phyloP scores from a whole-genome alignment of 2,797 vertebrate species.

The Sebastes trivittatus region DNA sequence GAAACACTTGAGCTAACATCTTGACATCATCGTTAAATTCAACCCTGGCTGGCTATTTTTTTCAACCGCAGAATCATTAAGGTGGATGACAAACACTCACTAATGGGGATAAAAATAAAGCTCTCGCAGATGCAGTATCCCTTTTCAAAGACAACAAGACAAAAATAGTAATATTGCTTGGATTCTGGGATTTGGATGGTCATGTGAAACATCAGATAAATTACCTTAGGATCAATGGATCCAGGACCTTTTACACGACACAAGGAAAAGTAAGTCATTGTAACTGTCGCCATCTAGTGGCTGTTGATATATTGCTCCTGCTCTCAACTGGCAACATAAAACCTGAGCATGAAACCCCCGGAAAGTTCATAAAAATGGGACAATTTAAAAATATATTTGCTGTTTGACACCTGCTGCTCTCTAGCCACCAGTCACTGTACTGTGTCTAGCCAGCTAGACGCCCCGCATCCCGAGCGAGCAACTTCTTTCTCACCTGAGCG shows the following conservation, averaged over 20 bases:
- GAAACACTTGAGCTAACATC: constrained; percentile 50
- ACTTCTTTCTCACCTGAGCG: constrained; percentile 59
- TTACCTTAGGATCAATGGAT: not conserved
- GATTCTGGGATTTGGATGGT: constrained; percentile 6
- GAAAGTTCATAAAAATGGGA: constrained; percentile 52
- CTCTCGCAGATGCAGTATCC: constrained; percentile 80
- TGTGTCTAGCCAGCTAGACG: constrained; percentile 83
- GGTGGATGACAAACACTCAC: constrained; percentile 40
- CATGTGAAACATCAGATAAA: constrained; percentile 1
- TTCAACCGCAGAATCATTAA: constrained; percentile 45
- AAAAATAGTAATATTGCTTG: constrained; percentile 51
- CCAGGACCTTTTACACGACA: constrained; percentile 9
- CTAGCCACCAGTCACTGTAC: constrained; percentile 41
- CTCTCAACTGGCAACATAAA: constrained; percentile 61
- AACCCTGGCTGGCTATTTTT: constrained; percentile 56
- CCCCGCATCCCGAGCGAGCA: constrained; percentile 64
- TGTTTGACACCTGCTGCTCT: constrained; percentile 37
- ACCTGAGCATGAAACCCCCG: constrained; percentile 74
- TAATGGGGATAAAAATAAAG: constrained; percentile 39
- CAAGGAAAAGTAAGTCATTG: constrained; percentile 40
- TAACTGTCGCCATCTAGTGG: constrained; percentile 70
- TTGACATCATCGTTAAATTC: constrained; percentile 62
- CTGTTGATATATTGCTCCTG: constrained; percentile 59
- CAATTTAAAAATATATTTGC: constrained; percentile 55
- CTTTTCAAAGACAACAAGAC: constrained; percentile 47